These are phyloP conservation scores for Chlamydotis undulata DNA, from an alignment of 2,113 vertebrate genomes.

Conservation along the genomic window DNA sequence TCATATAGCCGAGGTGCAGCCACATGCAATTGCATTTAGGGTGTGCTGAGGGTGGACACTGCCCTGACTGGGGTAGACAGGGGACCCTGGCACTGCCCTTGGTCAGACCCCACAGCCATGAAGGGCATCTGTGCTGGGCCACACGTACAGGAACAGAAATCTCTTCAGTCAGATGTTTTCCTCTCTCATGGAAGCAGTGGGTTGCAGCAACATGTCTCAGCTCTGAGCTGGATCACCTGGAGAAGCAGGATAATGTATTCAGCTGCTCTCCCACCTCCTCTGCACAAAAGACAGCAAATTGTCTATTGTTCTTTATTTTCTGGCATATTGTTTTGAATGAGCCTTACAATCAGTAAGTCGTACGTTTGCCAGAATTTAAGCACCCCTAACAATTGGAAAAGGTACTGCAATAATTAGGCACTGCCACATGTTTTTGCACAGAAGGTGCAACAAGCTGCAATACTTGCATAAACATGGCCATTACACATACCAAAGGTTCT, in stretches of 20 bases:
- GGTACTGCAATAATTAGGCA: not conserved
- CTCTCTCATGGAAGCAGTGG: not conserved
- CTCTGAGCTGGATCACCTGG: not conserved
- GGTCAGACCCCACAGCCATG: rapidly evolving
- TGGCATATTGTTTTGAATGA: not conserved
- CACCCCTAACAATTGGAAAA: not conserved
- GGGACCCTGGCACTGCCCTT: not conserved
- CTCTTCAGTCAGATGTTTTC: not conserved
- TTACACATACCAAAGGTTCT: not conserved
- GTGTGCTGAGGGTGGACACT: not conserved
- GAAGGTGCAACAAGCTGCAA: not conserved
- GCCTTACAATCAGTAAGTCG: not conserved
- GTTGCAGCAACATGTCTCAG: not conserved
- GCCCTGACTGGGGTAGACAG: not conserved
- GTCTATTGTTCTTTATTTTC: not conserved
- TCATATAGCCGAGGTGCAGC: not conserved
- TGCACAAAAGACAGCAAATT: not conserved
- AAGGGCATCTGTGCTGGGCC: not conserved
- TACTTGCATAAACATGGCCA: not conserved
- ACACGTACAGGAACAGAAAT: not conserved
- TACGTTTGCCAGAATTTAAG: not conserved
- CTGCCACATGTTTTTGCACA: not conserved
- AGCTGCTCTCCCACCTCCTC: not conserved
- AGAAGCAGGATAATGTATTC: not conserved
- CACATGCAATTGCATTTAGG: not conserved